Base-by-base conservation (phyloP, 1,140 invertebrate genomes). In the Anastatus disparis region DNA sequence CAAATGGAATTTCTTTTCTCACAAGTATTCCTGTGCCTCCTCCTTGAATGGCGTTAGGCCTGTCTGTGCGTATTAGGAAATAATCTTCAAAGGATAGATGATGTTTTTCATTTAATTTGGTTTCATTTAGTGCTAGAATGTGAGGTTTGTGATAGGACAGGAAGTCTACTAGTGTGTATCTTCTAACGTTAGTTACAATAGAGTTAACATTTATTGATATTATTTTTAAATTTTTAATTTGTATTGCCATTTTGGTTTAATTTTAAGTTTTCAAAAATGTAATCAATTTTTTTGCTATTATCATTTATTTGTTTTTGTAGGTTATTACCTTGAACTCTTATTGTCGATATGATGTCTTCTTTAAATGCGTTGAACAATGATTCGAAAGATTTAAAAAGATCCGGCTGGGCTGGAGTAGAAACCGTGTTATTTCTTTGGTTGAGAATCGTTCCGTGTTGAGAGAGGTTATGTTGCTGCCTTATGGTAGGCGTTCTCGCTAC, bases 21-120 rank as follows among this genome's bases (percentile, higher is more conserved):
- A 76, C 68, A 15, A 76, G 2, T 7, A 76, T 72, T 1, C 50
- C 75, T 3, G 71, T 75, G 0, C 72, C 75, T 6, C 76, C 76
- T 6, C 72, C 75, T 50, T 63, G 38, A 24, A 15, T 61, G 17
- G 15, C 3, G 10, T 46, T 48, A 6, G 17, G 38, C 8, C 59
- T 46, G 13, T 63, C 42, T 17, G 31, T 48, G 24, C 59, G 22
- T 4, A 48, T 50, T 3, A 63, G 3, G 10, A 20, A 26, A 15
- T 63, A 50, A 15, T 63, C 50, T 24, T 42, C 20, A 44, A 63
- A 63, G 3, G 7, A 1, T 17, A 63, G 4, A 17, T 17, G 2
- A 22, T 63, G 59, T n/a, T 31, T 46, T 50, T 48, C 15, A 22
- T 27, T 48, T n/a, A 63, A 15, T 48, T 63, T 63, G 17, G 59